Percentiles rank a stretch among this genome's conserved stretches.
phyloP scores from a whole-genome alignment of 1,140 invertebrate species.

The Drosophila orosa region DNA sequence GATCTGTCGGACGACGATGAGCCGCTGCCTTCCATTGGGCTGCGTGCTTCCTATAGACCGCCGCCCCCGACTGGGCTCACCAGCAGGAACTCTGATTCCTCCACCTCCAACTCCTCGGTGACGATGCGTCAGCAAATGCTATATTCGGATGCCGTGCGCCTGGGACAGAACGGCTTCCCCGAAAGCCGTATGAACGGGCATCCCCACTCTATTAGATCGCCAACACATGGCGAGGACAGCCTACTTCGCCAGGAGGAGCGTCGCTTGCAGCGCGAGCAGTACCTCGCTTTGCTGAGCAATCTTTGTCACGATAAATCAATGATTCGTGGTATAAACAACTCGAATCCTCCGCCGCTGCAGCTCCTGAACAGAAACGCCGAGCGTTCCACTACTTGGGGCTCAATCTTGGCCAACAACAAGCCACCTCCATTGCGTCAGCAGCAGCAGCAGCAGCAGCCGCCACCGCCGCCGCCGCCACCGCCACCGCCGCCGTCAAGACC shows the following conservation, averaged over 20 bases:
- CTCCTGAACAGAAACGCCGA: neutral
- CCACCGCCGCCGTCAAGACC: neutral
- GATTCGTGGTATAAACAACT: neutral
- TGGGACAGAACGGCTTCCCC: slow-evolving; percentile 49
- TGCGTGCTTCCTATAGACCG: slow-evolving; percentile 2
- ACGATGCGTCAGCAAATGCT: slow-evolving; percentile 22
- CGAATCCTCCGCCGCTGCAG: slow-evolving; percentile 1
- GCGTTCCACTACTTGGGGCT: neutral
- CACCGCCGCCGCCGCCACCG: no score
- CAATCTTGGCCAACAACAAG: neutral
- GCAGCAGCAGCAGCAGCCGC: neutral
- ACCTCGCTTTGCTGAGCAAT: slow-evolving; percentile 45
- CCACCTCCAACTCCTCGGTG: neutral
- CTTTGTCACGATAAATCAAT: slow-evolving; percentile 1
- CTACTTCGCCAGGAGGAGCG: slow-evolving; percentile 37
- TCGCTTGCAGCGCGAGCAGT: slow-evolving; percentile 53
- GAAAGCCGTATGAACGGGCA: slow-evolving; percentile 30
- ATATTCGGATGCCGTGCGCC: slow-evolving; percentile 62
- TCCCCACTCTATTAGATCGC: neutral
- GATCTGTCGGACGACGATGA: slow-evolving; percentile 62
- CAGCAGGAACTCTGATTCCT: neutral
- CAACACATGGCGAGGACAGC: slow-evolving; percentile 5
- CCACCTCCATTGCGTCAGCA: neutral
- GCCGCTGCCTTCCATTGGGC: neutral
- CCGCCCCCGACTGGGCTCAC: neutral